Conservation (phyloP, 2,888 invertebrate species). For the Cataglyphis altisquamis region DNA sequence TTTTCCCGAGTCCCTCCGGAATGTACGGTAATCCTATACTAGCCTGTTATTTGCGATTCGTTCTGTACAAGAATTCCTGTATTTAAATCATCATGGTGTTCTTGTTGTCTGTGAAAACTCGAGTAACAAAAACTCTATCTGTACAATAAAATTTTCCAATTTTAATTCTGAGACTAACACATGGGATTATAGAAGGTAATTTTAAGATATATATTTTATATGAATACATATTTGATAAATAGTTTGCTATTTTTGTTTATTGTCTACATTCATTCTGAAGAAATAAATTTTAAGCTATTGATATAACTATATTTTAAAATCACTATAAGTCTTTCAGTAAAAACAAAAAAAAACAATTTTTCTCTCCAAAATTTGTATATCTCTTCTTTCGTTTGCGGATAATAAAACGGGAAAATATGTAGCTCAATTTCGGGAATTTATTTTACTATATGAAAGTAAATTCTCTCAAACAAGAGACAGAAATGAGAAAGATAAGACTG, state of each 20-base stretch:
- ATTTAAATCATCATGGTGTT: conserved; percentile 63
- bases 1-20: conserved; percentile 18
- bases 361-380: background rate
- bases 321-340: background rate
- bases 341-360: background rate
- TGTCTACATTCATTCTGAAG: background rate
- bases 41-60: conserved; percentile 70
- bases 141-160: background rate
- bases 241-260: background rate
- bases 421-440: background rate
- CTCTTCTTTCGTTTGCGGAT: background rate
- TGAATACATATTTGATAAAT: background rate
- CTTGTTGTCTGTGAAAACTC: conserved; percentile 9
- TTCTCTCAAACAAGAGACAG: background rate
- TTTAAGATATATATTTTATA: background rate
- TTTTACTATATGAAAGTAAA: background rate
- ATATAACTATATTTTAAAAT: background rate
- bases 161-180: background rate
- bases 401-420: background rate
- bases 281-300: background rate
- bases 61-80: conserved; percentile 58
- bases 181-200: background rate
- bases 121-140: background rate
- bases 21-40: conserved; percentile 1
- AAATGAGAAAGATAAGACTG: background rate